phyloP scores from a whole-genome alignment of 2,888 invertebrate species.

The Boloria euphrosyne region DNA sequence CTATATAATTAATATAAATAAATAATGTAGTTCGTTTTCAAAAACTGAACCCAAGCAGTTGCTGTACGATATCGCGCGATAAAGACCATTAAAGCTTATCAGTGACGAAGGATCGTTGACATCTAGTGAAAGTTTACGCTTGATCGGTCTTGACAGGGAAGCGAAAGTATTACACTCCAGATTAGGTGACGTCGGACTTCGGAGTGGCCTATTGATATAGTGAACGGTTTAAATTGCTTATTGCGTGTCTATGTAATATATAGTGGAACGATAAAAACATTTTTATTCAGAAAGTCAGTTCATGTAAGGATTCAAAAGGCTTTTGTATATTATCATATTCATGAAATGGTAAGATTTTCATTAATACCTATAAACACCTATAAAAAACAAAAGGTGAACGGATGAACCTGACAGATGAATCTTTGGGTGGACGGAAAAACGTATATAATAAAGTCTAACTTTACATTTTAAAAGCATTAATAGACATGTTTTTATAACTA shows the following conservation, averaged over 20 bases:
- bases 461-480: too few species aligned
- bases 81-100: conserved; percentile 14
- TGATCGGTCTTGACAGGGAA: conserved; percentile 23
- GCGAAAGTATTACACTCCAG: conserved; percentile 30
- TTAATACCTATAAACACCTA: too few species aligned
- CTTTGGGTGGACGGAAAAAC: too few species aligned
- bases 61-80: conserved; percentile 7
- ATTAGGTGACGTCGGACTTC: conserved; percentile 18
- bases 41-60: not conserved
- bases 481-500: too few species aligned
- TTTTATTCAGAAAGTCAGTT: too few species aligned
- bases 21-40: not conserved
- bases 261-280: too few species aligned
- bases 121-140: conserved; percentile 31
- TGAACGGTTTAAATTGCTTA: not conserved
- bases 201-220: conserved; percentile 10
- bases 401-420: too few species aligned
- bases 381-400: too few species aligned
- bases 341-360: too few species aligned
- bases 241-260: not conserved
- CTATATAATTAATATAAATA: not conserved
- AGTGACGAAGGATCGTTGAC: conserved; percentile 14
- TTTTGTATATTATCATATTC: too few species aligned
- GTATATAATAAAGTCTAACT: too few species aligned
- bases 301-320: too few species aligned